Conservation (phyloP, 2,113 vertebrate species). For the Tragelaphus strepsiceros region DNA sequence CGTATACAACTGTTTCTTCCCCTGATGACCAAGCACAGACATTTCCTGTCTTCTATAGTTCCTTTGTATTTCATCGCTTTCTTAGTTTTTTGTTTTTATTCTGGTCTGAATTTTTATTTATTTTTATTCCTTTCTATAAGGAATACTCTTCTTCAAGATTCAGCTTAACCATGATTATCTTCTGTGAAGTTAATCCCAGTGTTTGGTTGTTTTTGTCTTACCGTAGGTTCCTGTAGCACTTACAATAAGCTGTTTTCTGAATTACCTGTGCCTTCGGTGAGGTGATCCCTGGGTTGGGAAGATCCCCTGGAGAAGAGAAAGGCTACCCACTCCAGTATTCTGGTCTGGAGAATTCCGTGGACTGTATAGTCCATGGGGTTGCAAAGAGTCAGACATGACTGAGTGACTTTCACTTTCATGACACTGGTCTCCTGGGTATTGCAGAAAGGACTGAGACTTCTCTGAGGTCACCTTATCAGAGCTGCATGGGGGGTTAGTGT, state of each 20-base stretch:
- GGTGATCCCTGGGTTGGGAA: neutral
- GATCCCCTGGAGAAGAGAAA: neutral
- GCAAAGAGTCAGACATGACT: neutral
- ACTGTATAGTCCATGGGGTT: neutral
- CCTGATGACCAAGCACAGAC: neutral
- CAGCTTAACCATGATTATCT: neutral
- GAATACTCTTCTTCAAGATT: neutral
- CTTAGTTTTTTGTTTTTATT: neutral
- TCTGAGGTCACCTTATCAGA: neutral
- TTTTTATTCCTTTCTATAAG: neutral
- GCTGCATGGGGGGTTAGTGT: no score
- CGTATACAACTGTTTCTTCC: neutral
- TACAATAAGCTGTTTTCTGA: neutral
- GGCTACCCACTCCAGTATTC: neutral
- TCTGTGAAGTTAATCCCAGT: neutral
- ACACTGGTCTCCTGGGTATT: neutral
- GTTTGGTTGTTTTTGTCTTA: neutral
- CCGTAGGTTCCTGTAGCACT: neutral
- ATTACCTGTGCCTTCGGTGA: neutral
- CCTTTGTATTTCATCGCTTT: neutral
- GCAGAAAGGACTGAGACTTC: neutral
- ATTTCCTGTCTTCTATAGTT: neutral
- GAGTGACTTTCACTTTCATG: neutral
- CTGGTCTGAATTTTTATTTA: neutral
- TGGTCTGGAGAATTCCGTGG: neutral